Percentiles rank a stretch among this genome's conserved stretches.
phyloP scores from a whole-genome alignment of 1,140 invertebrate genomes.

The Heliconius eleuchia region DNA sequence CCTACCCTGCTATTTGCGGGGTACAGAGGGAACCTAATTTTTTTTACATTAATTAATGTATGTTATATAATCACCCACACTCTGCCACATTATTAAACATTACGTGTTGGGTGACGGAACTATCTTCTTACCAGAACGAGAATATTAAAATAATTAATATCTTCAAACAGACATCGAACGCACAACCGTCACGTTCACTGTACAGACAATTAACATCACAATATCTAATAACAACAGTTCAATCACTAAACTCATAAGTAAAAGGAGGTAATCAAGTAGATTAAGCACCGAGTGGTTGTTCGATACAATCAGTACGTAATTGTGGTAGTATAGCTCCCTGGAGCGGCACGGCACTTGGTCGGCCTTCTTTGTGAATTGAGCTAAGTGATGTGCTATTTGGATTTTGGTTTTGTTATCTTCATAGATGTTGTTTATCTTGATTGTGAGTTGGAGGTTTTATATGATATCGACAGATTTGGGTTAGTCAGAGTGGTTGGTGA shows the following conservation, averaged over 20 bases:
- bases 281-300: conserved; percentile 17
- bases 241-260: neutral
- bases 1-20: too few relatives aligned
- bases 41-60: too few relatives aligned
- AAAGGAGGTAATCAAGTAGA: neutral
- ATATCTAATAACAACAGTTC: neutral
- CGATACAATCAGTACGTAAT: conserved; percentile 31
- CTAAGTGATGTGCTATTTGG: neutral
- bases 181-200: neutral
- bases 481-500: too few relatives aligned
- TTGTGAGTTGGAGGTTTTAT: too few relatives aligned
- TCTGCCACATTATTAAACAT: too few relatives aligned
- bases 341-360: conserved; percentile 20
- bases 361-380: conserved; percentile 1
- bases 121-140: neutral
- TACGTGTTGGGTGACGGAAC: neutral
- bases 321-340: conserved; percentile 24
- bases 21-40: too few relatives aligned
- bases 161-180: too few relatives aligned
- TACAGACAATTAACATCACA: neutral
- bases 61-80: too few relatives aligned
- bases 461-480: too few relatives aligned
- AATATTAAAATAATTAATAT: too few relatives aligned
- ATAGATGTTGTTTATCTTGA: neutral
- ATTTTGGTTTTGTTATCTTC: neutral